Evolutionary conservation across 2,113 vertebrate species (phyloP), one percentile per base, ranked within the genome.

Genomic region (Balaeniceps rex): DNA sequence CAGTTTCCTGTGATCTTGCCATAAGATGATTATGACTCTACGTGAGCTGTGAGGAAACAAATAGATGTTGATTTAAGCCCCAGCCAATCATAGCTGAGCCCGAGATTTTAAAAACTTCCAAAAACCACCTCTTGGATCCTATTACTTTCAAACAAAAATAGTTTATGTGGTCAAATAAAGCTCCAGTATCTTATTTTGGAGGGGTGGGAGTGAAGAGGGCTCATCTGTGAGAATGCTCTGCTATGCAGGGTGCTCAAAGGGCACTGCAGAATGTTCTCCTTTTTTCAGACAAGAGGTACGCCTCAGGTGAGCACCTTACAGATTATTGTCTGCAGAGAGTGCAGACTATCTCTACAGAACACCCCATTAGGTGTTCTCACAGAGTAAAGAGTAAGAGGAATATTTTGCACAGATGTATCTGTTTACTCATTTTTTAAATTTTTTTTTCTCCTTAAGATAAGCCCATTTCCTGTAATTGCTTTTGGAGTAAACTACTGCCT

Each of bases 101-200:
- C 88, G 71, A 87, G 46, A 74, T 89, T 88, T 85, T 77, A 95
- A 97, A 95, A 97, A 71, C 25, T 70, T 80, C 57, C 54, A 70
- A 81, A 96, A 93, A 19, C 4, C 4, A 4, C 26, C 94, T 86
- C 4, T 77, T 81, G 11, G 10, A 46, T 34, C 23, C 12, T 29
- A 19, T 52, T 71, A n/a, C 11, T 47, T 79, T 14, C 12, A 76
- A 72, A 58, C 8, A 33, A 16, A 18, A 74, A 14, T 8, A 69
- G 6, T 55, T 40, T 18, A n/a, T 51, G 12, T 61, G 8, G 6
- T 44, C 25, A 74, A 78, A 46, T 58, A 75, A 91, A 84, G 6
- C 6, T 74, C 34, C 12, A 3, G 2, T 40, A 49, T 36, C 24
- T 69, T 38, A 24, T 63, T 78, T 87, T 52, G 36, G 11, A 81